These are phyloP conservation scores for Centruroides sculpturatus DNA, from an alignment of 1,140 invertebrate genomes.

Conservation along the genomic window DNA sequence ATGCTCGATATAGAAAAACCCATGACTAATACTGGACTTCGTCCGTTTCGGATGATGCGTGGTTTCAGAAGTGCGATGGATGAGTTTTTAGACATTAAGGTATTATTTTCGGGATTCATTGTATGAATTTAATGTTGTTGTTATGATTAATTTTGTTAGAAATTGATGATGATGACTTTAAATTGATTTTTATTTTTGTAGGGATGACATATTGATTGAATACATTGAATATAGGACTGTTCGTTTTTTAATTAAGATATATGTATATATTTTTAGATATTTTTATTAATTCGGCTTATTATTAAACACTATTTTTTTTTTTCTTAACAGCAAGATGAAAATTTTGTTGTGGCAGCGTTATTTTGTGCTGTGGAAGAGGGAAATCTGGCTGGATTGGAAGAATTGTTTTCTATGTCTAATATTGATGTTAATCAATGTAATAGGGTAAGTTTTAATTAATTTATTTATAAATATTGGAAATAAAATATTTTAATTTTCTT, in stretches of 20 bases:
- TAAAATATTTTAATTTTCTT: neutral
- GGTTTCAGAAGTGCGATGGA: no score
- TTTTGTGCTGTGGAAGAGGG: slow-evolving; percentile 45
- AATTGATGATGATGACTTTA: no score
- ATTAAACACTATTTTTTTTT: slow-evolving; percentile 5
- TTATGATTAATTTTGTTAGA: no score
- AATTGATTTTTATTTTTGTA: no score
- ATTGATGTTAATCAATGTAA: slow-evolving; percentile 40
- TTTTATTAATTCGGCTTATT: no score
- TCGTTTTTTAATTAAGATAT: neutral
- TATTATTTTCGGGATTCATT: neutral
- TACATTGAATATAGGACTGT: neutral
- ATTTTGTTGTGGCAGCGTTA: slow-evolving; percentile 41
- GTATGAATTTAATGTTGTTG: no score
- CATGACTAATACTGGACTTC: no score
- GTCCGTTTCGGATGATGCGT: no score
- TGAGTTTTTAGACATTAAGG: no score
- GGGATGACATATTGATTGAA: no score
- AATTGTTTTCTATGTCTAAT: slow-evolving; percentile 37
- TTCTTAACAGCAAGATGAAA: slow-evolving; percentile 36
- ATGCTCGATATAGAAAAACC: no score
- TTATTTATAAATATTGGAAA: neutral
- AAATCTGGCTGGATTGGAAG: slow-evolving; percentile 39
- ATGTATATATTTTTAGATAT: no score
- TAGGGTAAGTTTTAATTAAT: slow-evolving; percentile 27